Evolutionary conservation across 92 coral and sea anemone species (phyloP).

Genomic region (Epizoanthus rinbou): DNA sequence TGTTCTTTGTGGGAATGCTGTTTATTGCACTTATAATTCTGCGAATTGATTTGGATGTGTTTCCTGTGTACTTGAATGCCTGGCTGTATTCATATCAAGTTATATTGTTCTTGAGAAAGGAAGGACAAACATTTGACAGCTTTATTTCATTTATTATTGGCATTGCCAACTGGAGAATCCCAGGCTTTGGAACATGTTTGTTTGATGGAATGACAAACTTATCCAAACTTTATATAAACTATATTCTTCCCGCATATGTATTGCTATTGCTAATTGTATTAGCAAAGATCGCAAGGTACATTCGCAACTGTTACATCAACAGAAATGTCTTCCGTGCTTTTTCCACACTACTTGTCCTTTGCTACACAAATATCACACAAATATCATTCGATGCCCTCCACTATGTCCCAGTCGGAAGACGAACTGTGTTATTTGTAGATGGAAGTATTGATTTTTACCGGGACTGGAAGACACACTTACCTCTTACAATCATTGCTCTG

Average conservation of each 20-base stretch:
- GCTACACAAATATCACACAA: conserved; percentile 77
- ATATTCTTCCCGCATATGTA: conserved; percentile 73
- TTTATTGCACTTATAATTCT: conserved; percentile 67
- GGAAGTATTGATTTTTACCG: conserved; percentile 62
- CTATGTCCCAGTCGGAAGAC: conserved; percentile 69
- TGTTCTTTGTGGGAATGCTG: conserved; percentile 49
- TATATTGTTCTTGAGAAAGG: conserved; percentile 61
- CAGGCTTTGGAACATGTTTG: conserved; percentile 61
- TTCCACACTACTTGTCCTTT: conserved; percentile 73
- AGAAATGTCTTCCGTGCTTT: conserved; percentile 76
- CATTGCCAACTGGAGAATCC: conserved; percentile 67
- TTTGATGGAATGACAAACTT: conserved; percentile 72
- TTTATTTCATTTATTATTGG: conserved; percentile 75
- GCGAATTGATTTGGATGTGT: conserved; percentile 76
- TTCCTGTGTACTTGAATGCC: conserved; percentile 80
- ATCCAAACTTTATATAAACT: conserved; percentile 71
- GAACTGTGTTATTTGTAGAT: conserved; percentile 72
- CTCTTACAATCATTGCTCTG: conserved; percentile 74
- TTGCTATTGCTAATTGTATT: conserved; percentile 63
- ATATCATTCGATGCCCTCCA: conserved; percentile 72
- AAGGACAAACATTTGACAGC: conserved; percentile 65
- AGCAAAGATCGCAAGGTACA: conserved; percentile 62
- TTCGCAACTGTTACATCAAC: conserved; percentile 82
- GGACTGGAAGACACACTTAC: conserved; percentile 74
- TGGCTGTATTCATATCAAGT: conserved; percentile 94